Evolutionary conservation across 1,140 invertebrate genomes (phyloP).

Genomic region (Drosophila sulfurigaster): DNA sequence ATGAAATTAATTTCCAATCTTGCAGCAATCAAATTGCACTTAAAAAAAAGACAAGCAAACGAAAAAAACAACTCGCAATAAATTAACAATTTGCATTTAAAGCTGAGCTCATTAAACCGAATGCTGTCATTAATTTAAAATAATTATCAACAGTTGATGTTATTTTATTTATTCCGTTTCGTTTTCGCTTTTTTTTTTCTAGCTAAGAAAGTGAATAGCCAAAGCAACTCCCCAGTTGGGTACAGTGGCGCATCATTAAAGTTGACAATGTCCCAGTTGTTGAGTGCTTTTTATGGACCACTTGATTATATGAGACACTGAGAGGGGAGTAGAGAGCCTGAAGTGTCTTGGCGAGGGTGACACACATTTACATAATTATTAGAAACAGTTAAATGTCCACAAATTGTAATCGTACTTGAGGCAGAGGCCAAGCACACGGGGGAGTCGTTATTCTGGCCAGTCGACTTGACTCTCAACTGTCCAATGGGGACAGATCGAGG

Average conservation of each 20-base stretch:
- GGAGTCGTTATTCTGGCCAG: constrained; percentile 66
- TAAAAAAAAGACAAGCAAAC: neutral
- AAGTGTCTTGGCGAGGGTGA: constrained; percentile 51
- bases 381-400: constrained; percentile 83
- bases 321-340: constrained; percentile 15
- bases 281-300: constrained; percentile 57
- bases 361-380: constrained; percentile 82
- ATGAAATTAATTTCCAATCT: neutral
- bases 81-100: constrained; percentile 6
- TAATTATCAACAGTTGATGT: constrained; percentile 13
- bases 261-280: constrained; percentile 66
- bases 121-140: constrained; percentile 24
- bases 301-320: constrained; percentile 62
- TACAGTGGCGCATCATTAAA: constrained; percentile 62
- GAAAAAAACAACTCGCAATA: neutral
- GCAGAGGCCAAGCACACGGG: constrained; percentile 57
- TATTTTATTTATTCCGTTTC: neutral
- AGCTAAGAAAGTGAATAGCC: neutral
- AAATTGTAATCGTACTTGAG: constrained; percentile 67
- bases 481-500: constrained; percentile 32
- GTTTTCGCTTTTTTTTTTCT: no score
- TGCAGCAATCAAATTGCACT: constrained; percentile 1
- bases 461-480: constrained; percentile 14
- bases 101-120: constrained; percentile 10
- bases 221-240: constrained; percentile 44